A percentile compares a stretch with the other conserved stretches of the same genome.
Conservation (phyloP, 1,140 invertebrate genomes). For the Tetraneura akinire region DNA sequence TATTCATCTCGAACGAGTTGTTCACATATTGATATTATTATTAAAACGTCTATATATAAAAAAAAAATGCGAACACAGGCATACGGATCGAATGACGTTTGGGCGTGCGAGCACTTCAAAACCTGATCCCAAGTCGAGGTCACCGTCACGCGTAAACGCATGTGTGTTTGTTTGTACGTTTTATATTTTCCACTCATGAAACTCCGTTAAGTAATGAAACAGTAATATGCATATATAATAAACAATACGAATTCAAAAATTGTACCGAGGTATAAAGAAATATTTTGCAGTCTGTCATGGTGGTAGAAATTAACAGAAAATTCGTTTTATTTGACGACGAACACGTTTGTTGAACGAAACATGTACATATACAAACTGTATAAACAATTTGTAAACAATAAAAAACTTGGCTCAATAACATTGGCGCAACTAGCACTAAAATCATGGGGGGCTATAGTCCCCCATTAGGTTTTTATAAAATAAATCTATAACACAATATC, state of each 20-base stretch:
- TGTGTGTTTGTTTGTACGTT: not conserved
- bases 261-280: not conserved
- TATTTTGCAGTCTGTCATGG: not conserved
- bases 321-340: not conserved
- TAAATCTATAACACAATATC: too few relatives aligned
- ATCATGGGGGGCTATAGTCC: too few relatives aligned
- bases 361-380: too few relatives aligned
- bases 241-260: not conserved
- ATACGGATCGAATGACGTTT: not conserved
- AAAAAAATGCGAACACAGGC: not conserved
- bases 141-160: constrained; percentile 14
- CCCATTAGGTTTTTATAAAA: too few relatives aligned
- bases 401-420: too few relatives aligned
- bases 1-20: not conserved
- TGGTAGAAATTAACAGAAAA: not conserved
- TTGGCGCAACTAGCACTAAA: too few relatives aligned
- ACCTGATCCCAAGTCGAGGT: constrained; percentile 13
- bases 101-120: not conserved
- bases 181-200: not conserved
- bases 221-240: too few relatives aligned
- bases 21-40: not conserved
- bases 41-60: not conserved
- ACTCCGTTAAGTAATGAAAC: not conserved
- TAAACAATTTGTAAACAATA: too few relatives aligned
- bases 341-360: not conserved